Evolutionary conservation across 2,797 vertebrate genomes (phyloP).

Genomic region (Amniataba percoides): DNA sequence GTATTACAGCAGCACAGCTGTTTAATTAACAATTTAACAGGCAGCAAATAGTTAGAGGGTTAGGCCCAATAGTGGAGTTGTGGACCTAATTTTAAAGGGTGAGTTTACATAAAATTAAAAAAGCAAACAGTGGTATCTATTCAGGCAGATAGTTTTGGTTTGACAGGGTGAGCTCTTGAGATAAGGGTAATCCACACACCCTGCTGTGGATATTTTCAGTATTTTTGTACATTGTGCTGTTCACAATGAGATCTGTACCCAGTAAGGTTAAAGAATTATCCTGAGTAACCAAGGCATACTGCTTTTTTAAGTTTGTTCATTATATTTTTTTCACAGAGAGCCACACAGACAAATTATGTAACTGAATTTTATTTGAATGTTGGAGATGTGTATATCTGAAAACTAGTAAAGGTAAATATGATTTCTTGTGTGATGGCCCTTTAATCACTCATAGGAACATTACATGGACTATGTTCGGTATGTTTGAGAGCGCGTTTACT

Average conservation of each 20-base stretch:
- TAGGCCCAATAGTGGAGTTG: neutral
- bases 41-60: neutral
- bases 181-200: constrained; percentile 9
- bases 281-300: neutral
- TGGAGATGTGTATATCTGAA: neutral
- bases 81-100: neutral
- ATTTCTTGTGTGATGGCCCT: neutral
- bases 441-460: constrained; percentile 11
- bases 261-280: neutral
- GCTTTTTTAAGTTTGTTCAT: neutral
- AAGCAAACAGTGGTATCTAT: constrained; percentile 1
- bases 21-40: constrained; percentile 13
- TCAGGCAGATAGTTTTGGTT: neutral
- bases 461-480: constrained; percentile 39
- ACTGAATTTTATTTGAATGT: neutral
- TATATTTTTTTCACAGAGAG: neutral
- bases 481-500: constrained; percentile 57
- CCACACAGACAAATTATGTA: constrained; percentile 6
- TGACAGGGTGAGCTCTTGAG: constrained; percentile 1
- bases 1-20: constrained; percentile 39
- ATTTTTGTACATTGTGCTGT: neutral
- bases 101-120: neutral
- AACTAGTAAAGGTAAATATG: neutral
- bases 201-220: constrained; percentile 9
- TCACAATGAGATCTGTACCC: neutral